Percentiles rank a stretch among this genome's conserved stretches.
These are phyloP conservation scores for Hanleya hanleyi DNA, from an alignment of 2,888 invertebrate species.

Conservation along the genomic window DNA sequence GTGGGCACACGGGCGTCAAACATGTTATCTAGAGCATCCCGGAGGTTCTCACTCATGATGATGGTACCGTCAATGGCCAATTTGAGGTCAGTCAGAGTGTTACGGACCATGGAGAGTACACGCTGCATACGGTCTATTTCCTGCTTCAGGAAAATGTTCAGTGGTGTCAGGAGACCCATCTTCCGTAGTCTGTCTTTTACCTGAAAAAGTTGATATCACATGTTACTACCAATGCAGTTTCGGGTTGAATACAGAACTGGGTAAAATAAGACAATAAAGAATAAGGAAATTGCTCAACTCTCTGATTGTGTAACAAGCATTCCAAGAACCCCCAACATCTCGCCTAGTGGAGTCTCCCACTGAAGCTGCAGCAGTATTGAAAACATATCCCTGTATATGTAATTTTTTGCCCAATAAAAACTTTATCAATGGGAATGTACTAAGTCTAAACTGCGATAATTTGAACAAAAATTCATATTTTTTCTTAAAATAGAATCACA, in stretches of 20 bases:
- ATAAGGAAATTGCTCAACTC: neutral
- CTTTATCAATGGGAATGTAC: no score
- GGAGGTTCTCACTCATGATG: slow-evolving; percentile 93
- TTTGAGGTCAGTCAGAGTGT: slow-evolving; percentile 90
- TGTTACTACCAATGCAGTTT: no score
- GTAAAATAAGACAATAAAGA: no score
- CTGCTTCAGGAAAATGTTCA: slow-evolving; percentile 93
- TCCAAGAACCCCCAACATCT: no score
- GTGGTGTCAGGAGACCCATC: slow-evolving; percentile 94
- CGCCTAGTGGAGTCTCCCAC: no score
- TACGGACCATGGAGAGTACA: slow-evolving; percentile 85
- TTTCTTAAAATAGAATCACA: no score
- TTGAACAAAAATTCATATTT: no score
- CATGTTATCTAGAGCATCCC: slow-evolving; percentile 94
- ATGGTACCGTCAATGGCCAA: slow-evolving; percentile 98
- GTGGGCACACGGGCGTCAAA: slow-evolving; percentile 96
- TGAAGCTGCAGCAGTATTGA: no score
- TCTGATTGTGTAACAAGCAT: neutral
- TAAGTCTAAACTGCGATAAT: no score
- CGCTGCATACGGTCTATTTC: slow-evolving; percentile 87
- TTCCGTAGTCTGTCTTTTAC: slow-evolving; percentile 87
- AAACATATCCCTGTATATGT: no score
- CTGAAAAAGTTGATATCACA: slow-evolving; percentile 44
- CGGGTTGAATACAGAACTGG: no score
- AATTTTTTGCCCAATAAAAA: no score